phyloP scores from a whole-genome alignment of 2,797 vertebrate genomes.

The Taenioides sp. region DNA sequence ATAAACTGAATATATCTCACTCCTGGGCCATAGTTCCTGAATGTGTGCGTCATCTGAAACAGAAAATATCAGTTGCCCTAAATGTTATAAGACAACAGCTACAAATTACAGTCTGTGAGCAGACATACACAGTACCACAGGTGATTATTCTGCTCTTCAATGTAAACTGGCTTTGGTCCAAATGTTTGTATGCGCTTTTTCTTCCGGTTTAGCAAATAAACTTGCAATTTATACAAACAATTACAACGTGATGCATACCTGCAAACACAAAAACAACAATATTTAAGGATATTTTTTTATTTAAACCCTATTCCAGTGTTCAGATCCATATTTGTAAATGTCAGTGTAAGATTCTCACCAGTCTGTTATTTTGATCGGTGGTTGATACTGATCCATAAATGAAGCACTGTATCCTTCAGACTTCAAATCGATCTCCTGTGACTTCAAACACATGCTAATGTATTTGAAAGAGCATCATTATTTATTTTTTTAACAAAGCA shows the following conservation, averaged over 20 bases:
- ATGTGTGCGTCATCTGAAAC: constrained; percentile 83
- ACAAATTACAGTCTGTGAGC: not conserved
- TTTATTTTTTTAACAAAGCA: not conserved
- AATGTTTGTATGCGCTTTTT: constrained; percentile 71
- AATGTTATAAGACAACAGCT: not conserved
- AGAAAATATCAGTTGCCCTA: not conserved
- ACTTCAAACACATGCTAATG: constrained; percentile 81
- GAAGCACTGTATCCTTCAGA: constrained; percentile 80
- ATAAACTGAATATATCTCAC: constrained; percentile 84
- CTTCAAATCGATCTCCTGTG: constrained; percentile 81
- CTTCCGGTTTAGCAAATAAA: constrained; percentile 76
- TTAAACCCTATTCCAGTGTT: not conserved
- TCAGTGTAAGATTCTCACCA: constrained; percentile 77
- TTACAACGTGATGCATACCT: constrained; percentile 56
- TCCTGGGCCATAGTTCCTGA: constrained; percentile 84
- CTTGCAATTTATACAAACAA: constrained; percentile 82
- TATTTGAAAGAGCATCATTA: not conserved
- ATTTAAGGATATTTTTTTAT: not conserved
- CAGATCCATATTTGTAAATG: not conserved
- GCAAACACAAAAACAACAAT: too few relatives aligned
- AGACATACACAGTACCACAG: constrained; percentile 82
- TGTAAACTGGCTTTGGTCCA: constrained; percentile 62
- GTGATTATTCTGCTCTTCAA: constrained; percentile 86
- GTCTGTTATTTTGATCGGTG: constrained; percentile 86
- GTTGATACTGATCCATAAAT: constrained; percentile 84